phyloP scores from a whole-genome alignment of 2,797 vertebrate species.

The Artibeus lituratus region DNA sequence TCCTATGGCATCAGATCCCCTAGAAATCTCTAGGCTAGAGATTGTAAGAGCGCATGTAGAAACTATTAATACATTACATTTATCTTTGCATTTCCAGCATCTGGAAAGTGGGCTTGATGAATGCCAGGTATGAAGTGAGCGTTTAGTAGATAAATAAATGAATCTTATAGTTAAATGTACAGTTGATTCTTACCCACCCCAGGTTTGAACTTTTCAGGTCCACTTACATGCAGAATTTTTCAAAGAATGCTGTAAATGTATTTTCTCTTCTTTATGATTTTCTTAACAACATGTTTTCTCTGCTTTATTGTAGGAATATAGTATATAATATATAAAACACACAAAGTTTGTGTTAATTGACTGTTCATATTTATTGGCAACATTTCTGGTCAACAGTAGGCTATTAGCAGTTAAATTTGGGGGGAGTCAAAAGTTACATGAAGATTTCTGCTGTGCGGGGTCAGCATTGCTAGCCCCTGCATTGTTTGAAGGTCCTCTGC shows the following conservation, averaged over 20 bases:
- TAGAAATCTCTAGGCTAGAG: not conserved
- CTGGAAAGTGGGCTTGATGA: not conserved
- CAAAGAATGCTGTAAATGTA: not conserved
- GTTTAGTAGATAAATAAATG: not conserved
- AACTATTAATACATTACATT: not conserved
- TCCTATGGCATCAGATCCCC: not conserved
- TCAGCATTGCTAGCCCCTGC: not conserved
- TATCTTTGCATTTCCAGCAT: not conserved
- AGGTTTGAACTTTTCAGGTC: not conserved
- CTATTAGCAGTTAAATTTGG: not conserved
- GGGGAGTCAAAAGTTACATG: not conserved
- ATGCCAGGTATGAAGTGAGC: not conserved
- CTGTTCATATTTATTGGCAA: not conserved
- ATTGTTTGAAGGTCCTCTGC: not conserved
- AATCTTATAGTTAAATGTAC: not conserved
- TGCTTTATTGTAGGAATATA: not conserved
- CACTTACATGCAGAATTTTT: not conserved
- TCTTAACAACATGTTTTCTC: not conserved
- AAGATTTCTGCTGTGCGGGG: not conserved
- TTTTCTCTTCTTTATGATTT: not conserved
- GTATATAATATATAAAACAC: not conserved
- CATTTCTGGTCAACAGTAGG: not conserved
- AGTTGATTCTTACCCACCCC: not conserved
- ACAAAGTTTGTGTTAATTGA: not conserved
- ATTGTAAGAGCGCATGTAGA: not conserved